Conservation (phyloP, 2,797 vertebrate genomes). For the Melanotaenia boesemani region DNA sequence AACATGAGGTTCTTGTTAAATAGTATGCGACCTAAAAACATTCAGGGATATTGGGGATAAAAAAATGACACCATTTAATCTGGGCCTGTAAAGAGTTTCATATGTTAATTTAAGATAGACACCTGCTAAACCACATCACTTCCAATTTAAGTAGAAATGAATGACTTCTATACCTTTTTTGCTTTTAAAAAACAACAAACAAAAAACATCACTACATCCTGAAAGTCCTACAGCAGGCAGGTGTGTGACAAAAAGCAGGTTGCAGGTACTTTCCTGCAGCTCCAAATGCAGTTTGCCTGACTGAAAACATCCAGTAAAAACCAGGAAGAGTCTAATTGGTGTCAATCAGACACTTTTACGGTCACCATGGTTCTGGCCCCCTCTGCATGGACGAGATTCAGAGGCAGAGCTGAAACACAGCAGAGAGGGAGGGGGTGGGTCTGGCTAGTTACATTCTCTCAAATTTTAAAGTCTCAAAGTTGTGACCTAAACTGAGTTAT, state of each 20-base stretch:
- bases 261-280: neutral
- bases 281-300: neutral
- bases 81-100: too few species aligned
- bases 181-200: too few species aligned
- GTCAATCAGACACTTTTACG: neutral
- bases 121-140: too few species aligned
- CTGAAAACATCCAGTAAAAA: neutral
- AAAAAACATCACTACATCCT: too few species aligned
- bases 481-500: neutral
- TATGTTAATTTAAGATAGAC: too few species aligned
- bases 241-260: too few species aligned
- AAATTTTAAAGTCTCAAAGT: neutral
- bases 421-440: neutral
- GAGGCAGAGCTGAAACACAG: conserved; percentile 4
- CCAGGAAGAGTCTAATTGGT: neutral
- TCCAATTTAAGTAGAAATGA: too few species aligned
- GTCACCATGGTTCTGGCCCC: neutral
- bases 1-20: neutral
- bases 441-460: neutral
- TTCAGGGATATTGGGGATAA: too few species aligned
- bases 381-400: neutral
- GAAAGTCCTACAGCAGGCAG: too few species aligned
- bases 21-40: neutral
- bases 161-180: too few species aligned
- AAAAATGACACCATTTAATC: too few species aligned